Percentiles rank a stretch among this genome's conserved stretches.
phyloP scores from a whole-genome alignment of 2,888 invertebrate species.

The Flexamia atlantica region DNA sequence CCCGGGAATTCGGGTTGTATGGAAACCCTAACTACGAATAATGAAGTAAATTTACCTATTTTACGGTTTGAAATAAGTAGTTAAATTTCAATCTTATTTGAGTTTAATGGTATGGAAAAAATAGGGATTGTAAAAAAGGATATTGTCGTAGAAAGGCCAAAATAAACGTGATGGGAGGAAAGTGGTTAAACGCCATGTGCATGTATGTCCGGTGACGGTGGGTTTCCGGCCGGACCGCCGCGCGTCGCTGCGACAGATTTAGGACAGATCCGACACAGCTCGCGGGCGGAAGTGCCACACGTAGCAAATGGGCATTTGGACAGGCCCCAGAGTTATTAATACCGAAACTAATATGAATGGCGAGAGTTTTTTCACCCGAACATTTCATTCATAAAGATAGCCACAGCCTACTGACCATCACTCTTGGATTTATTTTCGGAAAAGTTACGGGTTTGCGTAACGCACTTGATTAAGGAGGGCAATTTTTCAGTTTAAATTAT shows the following conservation, averaged over 20 bases:
- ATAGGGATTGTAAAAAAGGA: too few relatives aligned
- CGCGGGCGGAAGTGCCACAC: constrained; percentile 7
- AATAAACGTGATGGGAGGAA: too few relatives aligned
- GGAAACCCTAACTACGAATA: too few relatives aligned
- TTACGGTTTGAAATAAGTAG: too few relatives aligned
- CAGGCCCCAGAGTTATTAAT: constrained; percentile 17
- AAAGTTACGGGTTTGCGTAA: neutral
- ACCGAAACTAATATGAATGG: constrained; percentile 39
- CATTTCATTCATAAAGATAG: constrained; percentile 32
- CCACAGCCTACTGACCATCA: neutral
- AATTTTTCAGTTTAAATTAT: neutral
- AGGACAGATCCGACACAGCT: constrained; percentile 1
- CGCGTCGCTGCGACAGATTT: constrained; percentile 6
- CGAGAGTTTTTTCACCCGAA: neutral
- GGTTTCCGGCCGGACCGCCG: neutral
- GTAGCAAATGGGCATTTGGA: constrained; percentile 31
- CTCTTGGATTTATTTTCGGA: neutral
- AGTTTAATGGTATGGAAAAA: too few relatives aligned
- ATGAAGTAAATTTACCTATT: too few relatives aligned
- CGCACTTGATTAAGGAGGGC: neutral
- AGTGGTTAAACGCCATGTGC: too few relatives aligned
- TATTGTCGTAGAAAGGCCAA: too few relatives aligned
- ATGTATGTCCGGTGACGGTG: neutral
- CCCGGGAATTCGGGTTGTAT: too few relatives aligned
- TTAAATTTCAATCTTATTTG: too few relatives aligned